phyloP scores from a whole-genome alignment of 2,113 vertebrate genomes.

The Desmodus rotundus region DNA sequence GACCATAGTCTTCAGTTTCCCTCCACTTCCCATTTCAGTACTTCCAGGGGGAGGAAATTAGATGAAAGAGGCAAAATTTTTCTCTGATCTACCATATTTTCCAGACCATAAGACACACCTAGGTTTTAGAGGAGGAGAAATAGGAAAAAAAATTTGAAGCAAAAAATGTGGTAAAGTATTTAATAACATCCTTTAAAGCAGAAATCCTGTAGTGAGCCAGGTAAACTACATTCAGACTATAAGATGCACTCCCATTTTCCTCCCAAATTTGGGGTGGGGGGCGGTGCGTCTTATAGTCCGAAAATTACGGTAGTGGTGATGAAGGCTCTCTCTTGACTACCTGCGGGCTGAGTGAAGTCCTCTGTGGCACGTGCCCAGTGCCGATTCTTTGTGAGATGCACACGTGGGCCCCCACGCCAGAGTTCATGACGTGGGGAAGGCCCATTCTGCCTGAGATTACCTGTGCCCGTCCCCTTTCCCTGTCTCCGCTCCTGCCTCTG shows the following conservation, averaged over 20 bases:
- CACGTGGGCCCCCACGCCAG: rapidly evolving
- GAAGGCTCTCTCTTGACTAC: background rate
- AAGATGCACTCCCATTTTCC: too few species aligned
- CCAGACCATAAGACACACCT: too few species aligned
- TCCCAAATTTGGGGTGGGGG: too few species aligned
- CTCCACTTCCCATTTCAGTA: background rate
- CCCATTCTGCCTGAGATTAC: background rate
- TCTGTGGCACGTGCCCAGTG: background rate
- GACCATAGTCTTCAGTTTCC: background rate
- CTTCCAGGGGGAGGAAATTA: background rate
- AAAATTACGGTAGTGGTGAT: too few species aligned
- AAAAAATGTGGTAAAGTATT: too few species aligned
- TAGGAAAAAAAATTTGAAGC: too few species aligned
- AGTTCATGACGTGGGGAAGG: background rate
- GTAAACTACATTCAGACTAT: too few species aligned
- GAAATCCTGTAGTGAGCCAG: too few species aligned
- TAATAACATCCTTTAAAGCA: too few species aligned
- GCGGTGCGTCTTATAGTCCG: too few species aligned
- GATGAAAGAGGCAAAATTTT: background rate
- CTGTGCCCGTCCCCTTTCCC: background rate
- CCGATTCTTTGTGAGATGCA: background rate
- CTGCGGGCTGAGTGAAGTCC: background rate
- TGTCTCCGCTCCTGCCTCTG: background rate
- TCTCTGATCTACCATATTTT: background rate
- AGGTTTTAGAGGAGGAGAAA: too few species aligned